phyloP scores from a whole-genome alignment of 2,113 vertebrate genomes.

The Caranx melampygus region DNA sequence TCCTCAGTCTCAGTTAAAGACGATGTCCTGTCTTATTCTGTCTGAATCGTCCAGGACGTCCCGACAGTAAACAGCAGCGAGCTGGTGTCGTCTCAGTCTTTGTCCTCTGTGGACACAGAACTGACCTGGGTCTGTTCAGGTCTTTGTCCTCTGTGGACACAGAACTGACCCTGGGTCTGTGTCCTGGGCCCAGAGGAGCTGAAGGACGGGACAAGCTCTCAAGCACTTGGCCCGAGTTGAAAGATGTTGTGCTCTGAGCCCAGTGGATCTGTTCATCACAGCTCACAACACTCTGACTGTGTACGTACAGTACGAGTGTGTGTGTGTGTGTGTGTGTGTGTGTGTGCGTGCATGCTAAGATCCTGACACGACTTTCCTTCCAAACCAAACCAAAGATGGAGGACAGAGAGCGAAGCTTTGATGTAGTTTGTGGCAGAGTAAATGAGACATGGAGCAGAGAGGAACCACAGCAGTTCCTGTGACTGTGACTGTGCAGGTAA shows the following conservation, averaged over 20 bases:
- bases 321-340: constrained; percentile 19
- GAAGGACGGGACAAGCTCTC: constrained; percentile 59
- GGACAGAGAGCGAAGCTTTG: constrained; percentile 56
- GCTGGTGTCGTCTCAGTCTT: constrained; percentile 14
- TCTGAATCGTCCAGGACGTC: neutral
- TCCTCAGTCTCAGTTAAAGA: no score
- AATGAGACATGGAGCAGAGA: constrained; percentile 57
- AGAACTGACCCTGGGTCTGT: constrained; percentile 60
- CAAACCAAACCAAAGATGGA: constrained; percentile 36
- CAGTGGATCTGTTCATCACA: constrained; percentile 61
- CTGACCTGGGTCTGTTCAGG: constrained; percentile 61
- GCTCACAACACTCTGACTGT: constrained; percentile 53
- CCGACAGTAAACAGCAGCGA: constrained; percentile 37
- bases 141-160: constrained; percentile 36
- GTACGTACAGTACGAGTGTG: constrained; percentile 47
- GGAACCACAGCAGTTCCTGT: constrained; percentile 20
- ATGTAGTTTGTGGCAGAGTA: constrained; percentile 64
- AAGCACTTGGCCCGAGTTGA: constrained; percentile 72
- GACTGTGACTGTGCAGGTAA: constrained; percentile 32
- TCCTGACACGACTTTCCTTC: constrained; percentile 44
- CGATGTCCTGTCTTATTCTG: no score
- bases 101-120: constrained; percentile 44
- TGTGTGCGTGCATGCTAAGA: constrained; percentile 37
- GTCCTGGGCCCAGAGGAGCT: constrained; percentile 54
- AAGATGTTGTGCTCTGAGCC: constrained; percentile 65